Percentiles rank a stretch among this genome's conserved stretches.
These are phyloP conservation scores for Sebastes wilsoni DNA, from an alignment of 2,797 vertebrate genomes.

Conservation along the genomic window DNA sequence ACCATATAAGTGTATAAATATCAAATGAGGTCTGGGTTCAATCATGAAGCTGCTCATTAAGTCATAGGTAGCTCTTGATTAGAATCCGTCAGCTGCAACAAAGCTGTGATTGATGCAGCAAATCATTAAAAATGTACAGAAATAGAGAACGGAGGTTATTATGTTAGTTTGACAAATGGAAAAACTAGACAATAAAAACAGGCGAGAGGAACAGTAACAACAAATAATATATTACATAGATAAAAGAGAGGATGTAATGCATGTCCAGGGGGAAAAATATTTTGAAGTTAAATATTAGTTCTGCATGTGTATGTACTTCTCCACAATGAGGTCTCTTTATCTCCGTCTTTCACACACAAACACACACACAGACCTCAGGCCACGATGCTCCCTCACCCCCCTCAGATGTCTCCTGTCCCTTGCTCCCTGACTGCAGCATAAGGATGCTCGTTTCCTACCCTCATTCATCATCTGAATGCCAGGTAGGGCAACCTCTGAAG, in stretches of 20 bases:
- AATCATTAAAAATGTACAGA: constrained; percentile 11
- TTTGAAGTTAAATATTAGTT: constrained; percentile 26
- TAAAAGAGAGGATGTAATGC: constrained; percentile 21
- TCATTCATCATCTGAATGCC: constrained; percentile 62
- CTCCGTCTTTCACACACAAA: background rate
- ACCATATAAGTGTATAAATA: constrained; percentile 39
- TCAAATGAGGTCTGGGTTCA: constrained; percentile 49
- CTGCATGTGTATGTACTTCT: background rate
- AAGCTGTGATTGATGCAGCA: constrained; percentile 32
- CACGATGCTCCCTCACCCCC: background rate
- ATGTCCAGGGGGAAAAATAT: background rate
- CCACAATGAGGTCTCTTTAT: background rate
- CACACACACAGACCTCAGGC: background rate
- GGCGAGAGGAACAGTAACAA: background rate
- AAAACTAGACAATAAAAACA: constrained; percentile 5
- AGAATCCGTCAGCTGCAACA: constrained; percentile 37
- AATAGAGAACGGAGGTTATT: constrained; percentile 8
- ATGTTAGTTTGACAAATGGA: constrained; percentile 24
- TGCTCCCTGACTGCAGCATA: constrained; percentile 31
- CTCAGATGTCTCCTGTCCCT: constrained; percentile 29
- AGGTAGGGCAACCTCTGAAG: constrained; percentile 36
- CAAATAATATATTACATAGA: background rate
- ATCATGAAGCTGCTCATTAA: constrained; percentile 54
- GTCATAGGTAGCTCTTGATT: constrained; percentile 54
- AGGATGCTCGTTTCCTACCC: constrained; percentile 37